A percentile compares a stretch with the other conserved stretches of the same genome.
Evolutionary conservation across 2,888 invertebrate genomes (phyloP).

Genomic region (Galerucella calmariensis): DNA sequence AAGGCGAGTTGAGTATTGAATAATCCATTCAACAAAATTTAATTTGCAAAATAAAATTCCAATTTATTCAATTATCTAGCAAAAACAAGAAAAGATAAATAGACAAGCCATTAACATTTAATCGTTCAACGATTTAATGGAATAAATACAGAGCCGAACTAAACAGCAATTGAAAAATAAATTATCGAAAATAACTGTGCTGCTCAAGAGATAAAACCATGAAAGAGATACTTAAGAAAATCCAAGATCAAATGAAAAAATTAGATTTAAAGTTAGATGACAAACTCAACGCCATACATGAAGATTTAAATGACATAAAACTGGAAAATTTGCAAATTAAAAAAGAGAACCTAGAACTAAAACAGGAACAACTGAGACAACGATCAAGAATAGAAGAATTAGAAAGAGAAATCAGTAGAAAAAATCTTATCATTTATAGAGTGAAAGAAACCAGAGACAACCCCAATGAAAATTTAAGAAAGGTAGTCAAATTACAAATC

Average conservation of each 20-base stretch:
- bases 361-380: not conserved
- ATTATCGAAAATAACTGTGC: not conserved
- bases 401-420: too few species aligned
- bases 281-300: not conserved
- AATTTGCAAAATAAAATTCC: not conserved
- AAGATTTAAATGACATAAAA: not conserved
- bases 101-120: too few species aligned
- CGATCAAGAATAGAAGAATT: not conserved
- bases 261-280: not conserved
- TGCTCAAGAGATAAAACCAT: not conserved
- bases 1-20: not conserved
- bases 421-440: too few species aligned
- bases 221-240: not conserved
- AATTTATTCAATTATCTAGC: too few species aligned
- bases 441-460: too few species aligned
- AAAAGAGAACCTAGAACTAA: not conserved
- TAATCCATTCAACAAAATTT: not conserved
- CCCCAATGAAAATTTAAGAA: too few species aligned
- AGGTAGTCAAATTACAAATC: too few species aligned
- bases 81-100: too few species aligned
- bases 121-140: too few species aligned
- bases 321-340: not conserved
- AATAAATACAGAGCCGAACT: not conserved
- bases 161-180: not conserved
- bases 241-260: not conserved